Percentiles rank a stretch among this genome's conserved stretches.
phyloP scores from a whole-genome alignment of 2,797 vertebrate genomes.

The Propithecus deckenii region DNA sequence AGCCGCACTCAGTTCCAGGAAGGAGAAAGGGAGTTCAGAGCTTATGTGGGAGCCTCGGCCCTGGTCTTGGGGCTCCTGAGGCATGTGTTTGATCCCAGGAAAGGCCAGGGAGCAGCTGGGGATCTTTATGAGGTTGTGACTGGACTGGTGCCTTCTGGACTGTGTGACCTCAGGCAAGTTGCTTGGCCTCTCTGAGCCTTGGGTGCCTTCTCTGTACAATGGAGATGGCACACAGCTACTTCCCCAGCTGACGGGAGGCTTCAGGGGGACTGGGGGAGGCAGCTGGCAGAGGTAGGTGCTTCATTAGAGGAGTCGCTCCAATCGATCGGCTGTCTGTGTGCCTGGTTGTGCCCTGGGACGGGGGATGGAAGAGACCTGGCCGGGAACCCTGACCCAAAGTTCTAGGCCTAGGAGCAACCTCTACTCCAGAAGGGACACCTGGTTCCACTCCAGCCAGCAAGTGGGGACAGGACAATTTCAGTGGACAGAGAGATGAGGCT shows the following conservation, averaged over 20 bases:
- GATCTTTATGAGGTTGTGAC: background rate
- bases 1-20: background rate
- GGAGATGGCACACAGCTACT: background rate
- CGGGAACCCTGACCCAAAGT: background rate
- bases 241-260: background rate
- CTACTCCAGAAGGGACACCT: background rate
- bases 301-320: background rate
- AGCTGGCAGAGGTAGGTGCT: background rate
- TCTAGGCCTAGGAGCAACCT: background rate
- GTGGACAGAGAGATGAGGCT: background rate
- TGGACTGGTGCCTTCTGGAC: background rate
- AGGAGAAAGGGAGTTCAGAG: background rate
- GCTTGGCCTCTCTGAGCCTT: background rate
- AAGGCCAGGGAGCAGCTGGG: background rate
- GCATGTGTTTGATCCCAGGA: background rate
- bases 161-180: background rate
- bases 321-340: background rate
- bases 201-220: background rate
- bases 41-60: background rate
- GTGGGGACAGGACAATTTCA: background rate
- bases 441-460: background rate
- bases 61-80: accelerated
- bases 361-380: background rate
- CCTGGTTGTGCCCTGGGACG: background rate
- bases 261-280: background rate